Conservation (phyloP, 23 tunicate genomes). For the Trididemnum clinides region DNA sequence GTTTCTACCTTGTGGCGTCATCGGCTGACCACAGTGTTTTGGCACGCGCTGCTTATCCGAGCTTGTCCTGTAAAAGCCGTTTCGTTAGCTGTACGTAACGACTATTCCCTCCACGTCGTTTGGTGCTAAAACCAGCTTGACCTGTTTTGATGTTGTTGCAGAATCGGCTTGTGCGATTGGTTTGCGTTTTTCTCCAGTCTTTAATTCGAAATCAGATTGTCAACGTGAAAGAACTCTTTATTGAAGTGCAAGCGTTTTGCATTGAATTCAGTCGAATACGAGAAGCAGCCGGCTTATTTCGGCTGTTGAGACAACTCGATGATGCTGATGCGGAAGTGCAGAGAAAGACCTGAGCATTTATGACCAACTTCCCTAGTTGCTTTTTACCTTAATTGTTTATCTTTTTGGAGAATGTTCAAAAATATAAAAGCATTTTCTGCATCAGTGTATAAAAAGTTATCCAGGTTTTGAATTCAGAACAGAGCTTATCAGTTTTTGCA, state of each 20-base stretch:
- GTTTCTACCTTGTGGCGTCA: no score
- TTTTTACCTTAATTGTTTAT: neutral
- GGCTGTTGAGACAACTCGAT: slow-evolving; percentile 89
- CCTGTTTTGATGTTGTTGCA: slow-evolving; percentile 17
- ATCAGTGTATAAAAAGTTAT: no score
- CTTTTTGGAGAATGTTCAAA: neutral
- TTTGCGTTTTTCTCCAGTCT: slow-evolving; percentile 97
- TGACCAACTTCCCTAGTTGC: no score
- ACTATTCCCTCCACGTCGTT: no score
- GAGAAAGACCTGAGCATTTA: slow-evolving; percentile 37
- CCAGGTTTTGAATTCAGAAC: no score
- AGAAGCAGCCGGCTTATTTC: slow-evolving; percentile 97
- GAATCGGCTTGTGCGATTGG: slow-evolving; percentile 93
- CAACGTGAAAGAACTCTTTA: slow-evolving; percentile 91
- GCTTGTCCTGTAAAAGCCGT: no score
- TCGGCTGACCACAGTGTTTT: no score
- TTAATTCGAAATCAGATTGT: slow-evolving; percentile 86
- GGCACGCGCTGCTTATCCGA: no score
- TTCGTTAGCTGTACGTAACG: no score
- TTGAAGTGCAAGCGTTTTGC: slow-evolving; percentile 99
- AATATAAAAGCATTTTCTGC: no score
- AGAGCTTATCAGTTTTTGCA: no score
- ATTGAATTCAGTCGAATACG: slow-evolving; percentile 95
- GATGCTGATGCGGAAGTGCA: slow-evolving; percentile 49
- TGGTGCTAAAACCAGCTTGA: no score